phyloP scores from a whole-genome alignment of 1,140 invertebrate genomes.

The Drosophila takahashii region DNA sequence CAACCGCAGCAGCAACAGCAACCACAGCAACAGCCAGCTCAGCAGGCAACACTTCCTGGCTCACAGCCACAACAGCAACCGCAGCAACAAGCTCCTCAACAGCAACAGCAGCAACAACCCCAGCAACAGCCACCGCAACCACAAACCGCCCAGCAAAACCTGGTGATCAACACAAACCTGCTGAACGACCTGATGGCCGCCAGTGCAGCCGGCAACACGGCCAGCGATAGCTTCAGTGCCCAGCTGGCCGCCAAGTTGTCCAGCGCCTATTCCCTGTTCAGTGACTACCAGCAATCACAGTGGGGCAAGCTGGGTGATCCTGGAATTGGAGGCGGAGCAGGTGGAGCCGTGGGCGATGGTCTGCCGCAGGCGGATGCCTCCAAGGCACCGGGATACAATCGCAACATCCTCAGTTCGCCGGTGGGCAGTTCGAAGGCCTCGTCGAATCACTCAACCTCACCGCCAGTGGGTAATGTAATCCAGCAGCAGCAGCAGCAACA shows the following conservation, averaged over 20 bases:
- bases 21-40: constrained; percentile 1
- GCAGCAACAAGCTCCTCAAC: constrained; percentile 26
- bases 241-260: constrained; percentile 73
- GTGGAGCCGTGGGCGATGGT: constrained; percentile 86
- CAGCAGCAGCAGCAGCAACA: constrained; percentile 57
- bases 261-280: constrained; percentile 92
- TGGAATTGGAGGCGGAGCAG: constrained; percentile 48
- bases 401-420: constrained; percentile 89
- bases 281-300: constrained; percentile 88
- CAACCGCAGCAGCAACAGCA: constrained; percentile 17
- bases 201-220: constrained; percentile 20
- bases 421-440: constrained; percentile 88
- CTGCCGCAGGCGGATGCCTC: constrained; percentile 89
- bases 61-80: constrained; percentile 28
- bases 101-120: constrained; percentile 24
- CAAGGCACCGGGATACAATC: constrained; percentile 93
- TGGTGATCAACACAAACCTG: constrained; percentile 69
- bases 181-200: constrained; percentile 54
- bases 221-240: constrained; percentile 62
- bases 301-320: constrained; percentile 86
- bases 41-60: constrained; percentile 1
- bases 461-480: constrained; percentile 77
- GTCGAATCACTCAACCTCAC: constrained; percentile 86
- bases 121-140: constrained; percentile 31
- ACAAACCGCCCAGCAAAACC: constrained; percentile 51